Evolutionary conservation across 1,140 invertebrate genomes (phyloP).

Genomic region (Ditylenchus dipsaci): DNA sequence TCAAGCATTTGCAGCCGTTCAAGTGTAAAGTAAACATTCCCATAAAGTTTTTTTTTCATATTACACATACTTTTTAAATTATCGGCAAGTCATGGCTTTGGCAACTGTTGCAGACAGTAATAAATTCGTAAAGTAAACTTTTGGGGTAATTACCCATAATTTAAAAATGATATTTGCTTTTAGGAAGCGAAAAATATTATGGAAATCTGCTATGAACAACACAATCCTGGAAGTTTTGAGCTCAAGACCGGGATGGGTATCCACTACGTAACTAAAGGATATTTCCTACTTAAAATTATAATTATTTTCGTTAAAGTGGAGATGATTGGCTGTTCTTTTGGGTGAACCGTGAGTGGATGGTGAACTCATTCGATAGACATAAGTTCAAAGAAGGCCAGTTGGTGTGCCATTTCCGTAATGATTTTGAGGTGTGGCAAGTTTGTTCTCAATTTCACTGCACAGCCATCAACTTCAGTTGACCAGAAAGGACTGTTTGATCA

Average conservation of each 20-base stretch:
- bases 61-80: too few species aligned
- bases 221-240: slow-evolving; percentile 38
- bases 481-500: slow-evolving; percentile 62
- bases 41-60: too few species aligned
- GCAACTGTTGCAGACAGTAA: neutral
- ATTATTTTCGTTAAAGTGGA: slow-evolving; percentile 53
- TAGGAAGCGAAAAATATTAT: slow-evolving; percentile 31
- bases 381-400: slow-evolving; percentile 62
- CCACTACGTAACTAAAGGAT: slow-evolving; percentile 17
- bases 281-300: neutral
- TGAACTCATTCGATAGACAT: slow-evolving; percentile 60
- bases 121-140: too few species aligned
- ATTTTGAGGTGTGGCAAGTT: too few species aligned
- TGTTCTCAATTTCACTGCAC: too few species aligned
- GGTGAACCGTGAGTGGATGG: slow-evolving; percentile 63
- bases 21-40: too few species aligned
- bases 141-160: too few species aligned
- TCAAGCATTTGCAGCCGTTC: too few species aligned
- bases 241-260: slow-evolving; percentile 23
- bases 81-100: too few species aligned
- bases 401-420: slow-evolving; percentile 63
- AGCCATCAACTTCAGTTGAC: too few species aligned
- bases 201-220: slow-evolving; percentile 36
- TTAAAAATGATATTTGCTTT: too few species aligned
- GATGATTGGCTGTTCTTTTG: slow-evolving; percentile 63